phyloP scores from a whole-genome alignment of 2,888 invertebrate species.

The Caenorhabditis japonica region DNA sequence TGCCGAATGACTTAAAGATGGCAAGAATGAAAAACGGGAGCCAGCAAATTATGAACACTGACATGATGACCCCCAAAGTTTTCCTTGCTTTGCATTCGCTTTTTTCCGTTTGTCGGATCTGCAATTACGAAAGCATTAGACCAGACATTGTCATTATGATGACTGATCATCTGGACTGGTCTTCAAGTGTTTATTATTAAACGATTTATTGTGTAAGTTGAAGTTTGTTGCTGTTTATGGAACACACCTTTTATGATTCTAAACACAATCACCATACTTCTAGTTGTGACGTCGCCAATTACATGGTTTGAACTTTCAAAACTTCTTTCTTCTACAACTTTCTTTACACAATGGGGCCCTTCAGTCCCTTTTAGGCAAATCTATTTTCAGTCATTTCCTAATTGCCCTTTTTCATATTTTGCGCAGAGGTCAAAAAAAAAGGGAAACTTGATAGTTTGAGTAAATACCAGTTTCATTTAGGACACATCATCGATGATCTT shows the following conservation, averaged over 20 bases:
- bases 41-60: slow-evolving; percentile 92
- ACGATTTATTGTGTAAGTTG: not conserved
- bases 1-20: slow-evolving; percentile 81
- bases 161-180: slow-evolving; percentile 2
- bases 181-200: slow-evolving; percentile 25
- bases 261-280: slow-evolving; percentile 11
- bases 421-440: slow-evolving; percentile 24
- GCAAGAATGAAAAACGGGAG: slow-evolving; percentile 97
- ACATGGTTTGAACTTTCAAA: slow-evolving; percentile 46
- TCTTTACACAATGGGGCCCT: slow-evolving; percentile 22
- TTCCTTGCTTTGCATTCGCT: slow-evolving; percentile 95
- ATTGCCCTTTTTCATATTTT: too few species aligned
- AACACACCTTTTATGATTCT: not conserved
- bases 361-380: too few species aligned
- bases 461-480: slow-evolving; percentile 12
- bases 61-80: slow-evolving; percentile 96
- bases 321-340: not conserved
- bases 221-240: not conserved
- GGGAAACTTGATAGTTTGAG: slow-evolving; percentile 28
- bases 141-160: not conserved
- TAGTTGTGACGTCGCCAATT: slow-evolving; percentile 42
- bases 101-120: slow-evolving; percentile 56
- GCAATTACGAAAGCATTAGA: slow-evolving; percentile 26
- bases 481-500: slow-evolving; percentile 23
- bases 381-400: too few species aligned